Evolutionary conservation across 2,888 invertebrate genomes (phyloP), one percentile per base, ranked within the genome.

Genomic region (Drosophila gaucha): DNA sequence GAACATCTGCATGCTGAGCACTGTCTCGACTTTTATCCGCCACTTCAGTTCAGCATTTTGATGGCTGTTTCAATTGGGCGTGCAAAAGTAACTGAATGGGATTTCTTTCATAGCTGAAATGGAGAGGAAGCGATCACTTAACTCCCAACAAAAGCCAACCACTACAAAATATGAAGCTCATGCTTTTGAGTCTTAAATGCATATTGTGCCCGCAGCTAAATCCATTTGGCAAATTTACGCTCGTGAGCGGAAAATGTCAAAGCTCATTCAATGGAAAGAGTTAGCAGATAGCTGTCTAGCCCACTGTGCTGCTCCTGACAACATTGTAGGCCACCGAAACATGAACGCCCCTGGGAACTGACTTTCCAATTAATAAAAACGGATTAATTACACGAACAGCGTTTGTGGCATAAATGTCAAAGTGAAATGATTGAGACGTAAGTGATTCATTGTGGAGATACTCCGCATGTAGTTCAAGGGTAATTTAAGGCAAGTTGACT

Each of bases 1-100:
- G 30, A 63, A 60, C 79, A 71, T 67, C 35, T 64, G 55, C 66
- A 63, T 74, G 60, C 66, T 50, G 50, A 26, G 14, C 39, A 43
- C 46, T 16, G 35, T 14, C 30, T 55, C 26, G 35, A 10, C 47
- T 36, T 14, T 33, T 26, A 68, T 51, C 20, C 33, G 12, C 12
- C 31, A 38, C 52, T 49, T 30, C 50, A 9, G n/a, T 16, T 12
- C 41, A n/a, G 39, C 38, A 56, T 41, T 73, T 58, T 33, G 36
- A 50, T 44, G 38, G 22, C 41, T 49, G 57, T 46, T 50, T 71
- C 79, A 71, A 78, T 78, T 57, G 71, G 57, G 67, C 76, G 46
- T 66, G 51, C 51, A 68, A 72, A 52, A 60, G 57, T 52, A 60
- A 50, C 62, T 36, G 44, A 41, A 67, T 74, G 35, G 38, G 59